A percentile compares a stretch with the other conserved stretches of the same genome.
Conservation (phyloP, 2,797 vertebrate genomes). For the Zalophus californianus region DNA sequence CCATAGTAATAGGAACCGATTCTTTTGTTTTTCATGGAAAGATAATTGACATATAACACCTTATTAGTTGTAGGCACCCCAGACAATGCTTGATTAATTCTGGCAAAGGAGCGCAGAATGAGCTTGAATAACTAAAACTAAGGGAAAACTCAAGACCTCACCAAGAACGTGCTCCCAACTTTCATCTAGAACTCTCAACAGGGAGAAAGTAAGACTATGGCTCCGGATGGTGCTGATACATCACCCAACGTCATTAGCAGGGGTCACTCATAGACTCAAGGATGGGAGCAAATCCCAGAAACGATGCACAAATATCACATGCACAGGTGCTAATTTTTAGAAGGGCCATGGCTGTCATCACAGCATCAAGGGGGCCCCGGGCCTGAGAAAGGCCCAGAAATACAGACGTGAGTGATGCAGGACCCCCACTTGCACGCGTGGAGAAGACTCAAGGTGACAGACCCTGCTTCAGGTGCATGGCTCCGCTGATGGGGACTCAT, state of each 20-base stretch:
- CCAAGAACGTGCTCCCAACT: background rate
- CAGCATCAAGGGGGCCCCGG: too few species aligned
- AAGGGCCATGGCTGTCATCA: background rate
- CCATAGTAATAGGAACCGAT: background rate
- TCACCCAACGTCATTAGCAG: background rate
- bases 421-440: accelerated
- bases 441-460: too few species aligned
- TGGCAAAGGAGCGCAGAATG: background rate
- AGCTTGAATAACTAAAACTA: background rate
- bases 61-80: background rate
- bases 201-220: background rate
- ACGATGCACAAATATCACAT: accelerated
- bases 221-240: background rate
- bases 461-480: background rate
- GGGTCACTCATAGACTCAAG: background rate
- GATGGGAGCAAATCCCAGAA: background rate
- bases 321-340: too few species aligned
- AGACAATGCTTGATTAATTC: too few species aligned
- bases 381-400: background rate
- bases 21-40: background rate
- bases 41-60: background rate
- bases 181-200: background rate
- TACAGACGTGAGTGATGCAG: accelerated
- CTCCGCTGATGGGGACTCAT: background rate
- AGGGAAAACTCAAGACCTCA: background rate